Conservation (phyloP, 2,113 vertebrate genomes). For the Hemichromis elongatus region DNA sequence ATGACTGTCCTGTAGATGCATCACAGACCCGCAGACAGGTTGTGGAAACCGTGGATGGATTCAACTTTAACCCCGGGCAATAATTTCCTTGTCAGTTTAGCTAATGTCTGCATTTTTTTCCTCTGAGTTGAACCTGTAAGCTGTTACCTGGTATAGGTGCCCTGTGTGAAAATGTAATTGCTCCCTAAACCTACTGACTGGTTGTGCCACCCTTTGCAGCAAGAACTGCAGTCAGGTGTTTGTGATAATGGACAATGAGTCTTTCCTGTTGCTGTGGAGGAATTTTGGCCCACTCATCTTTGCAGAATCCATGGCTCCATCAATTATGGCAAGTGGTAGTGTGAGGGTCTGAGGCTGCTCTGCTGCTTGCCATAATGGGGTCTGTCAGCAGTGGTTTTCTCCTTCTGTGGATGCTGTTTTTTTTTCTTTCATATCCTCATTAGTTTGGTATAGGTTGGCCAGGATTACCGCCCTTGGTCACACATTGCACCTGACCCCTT, state of each 20-base stretch:
- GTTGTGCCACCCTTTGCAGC: not conserved
- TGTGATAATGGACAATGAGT: not conserved
- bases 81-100: not conserved
- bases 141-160: not conserved
- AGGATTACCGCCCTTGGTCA: not conserved
- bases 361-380: no score
- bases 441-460: not conserved
- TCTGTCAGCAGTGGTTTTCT: no score
- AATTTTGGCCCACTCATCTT: not conserved
- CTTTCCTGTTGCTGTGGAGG: not conserved
- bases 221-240: not conserved
- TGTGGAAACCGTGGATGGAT: not conserved
- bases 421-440: not conserved
- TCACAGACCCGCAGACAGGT: not conserved
- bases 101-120: not conserved
- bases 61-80: not conserved
- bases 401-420: not conserved
- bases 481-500: not conserved
- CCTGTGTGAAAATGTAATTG: not conserved
- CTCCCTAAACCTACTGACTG: not conserved
- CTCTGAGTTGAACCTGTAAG: not conserved
- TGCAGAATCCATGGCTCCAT: not conserved
- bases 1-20: not conserved
- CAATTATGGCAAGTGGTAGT: not conserved
- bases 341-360: no score